Evolutionary conservation across 23 tunicate species (phyloP), one percentile per base, ranked within the genome.

Genomic region (Phallusia fumigata): DNA sequence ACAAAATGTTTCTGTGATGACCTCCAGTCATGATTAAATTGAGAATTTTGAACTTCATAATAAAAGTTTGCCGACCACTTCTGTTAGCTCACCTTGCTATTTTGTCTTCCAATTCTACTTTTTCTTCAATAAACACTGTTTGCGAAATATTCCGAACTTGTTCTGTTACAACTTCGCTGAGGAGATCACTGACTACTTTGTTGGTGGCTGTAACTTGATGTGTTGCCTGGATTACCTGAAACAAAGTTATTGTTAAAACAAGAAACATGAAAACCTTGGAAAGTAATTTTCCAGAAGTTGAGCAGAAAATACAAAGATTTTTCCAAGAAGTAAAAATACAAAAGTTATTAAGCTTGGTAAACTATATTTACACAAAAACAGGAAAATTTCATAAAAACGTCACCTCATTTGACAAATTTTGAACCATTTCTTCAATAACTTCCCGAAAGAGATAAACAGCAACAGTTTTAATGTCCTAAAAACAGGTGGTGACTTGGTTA

Each of bases 371-470:
- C 47, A 40, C 10, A 40, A 10, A 40, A 40, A 40, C 10, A 10
- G 5, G 10, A 58, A 16, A 58, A 58, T 58, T 58, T 58, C 8
- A 8, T 6, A 5, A 78, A 40, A 52, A 53, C 47, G 5, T 84
- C 12, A 84, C 88, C 76, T 74, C 79, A 12, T 85, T 36, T 12
- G 86, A 65, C 31, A 90, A 16, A 15, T 80, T 28, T 0, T 40
- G n/a, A 22, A 76, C 81, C 65, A 76, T 35, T 79, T 86, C 91
- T 11, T 76, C 83, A 31, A 87, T 92, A n/a, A 87, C 77, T 53
- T 92, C 97, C 65, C 35, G 64, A 64, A 92, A 80, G 11, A 92
- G 86, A 19, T 84, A 76, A 36, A 79, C 83, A 6, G 97, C 83
- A 2, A 92, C 28, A 0, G 44, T 15, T 78, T 92, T 92, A 24